Conservation (phyloP, 2,888 invertebrate species). For the Ophioninae sp. region DNA sequence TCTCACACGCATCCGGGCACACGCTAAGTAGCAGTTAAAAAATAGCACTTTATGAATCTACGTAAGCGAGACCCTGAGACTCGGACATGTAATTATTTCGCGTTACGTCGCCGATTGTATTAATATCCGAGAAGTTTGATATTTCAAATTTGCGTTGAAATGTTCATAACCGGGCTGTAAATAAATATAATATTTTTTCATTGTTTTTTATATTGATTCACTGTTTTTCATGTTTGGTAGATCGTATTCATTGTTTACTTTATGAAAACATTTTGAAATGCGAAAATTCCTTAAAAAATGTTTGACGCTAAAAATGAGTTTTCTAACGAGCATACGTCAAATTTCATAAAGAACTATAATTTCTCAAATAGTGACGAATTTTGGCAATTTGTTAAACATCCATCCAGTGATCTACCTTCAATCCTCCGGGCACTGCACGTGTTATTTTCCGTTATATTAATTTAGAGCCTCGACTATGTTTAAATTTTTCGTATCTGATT, state of each 20-base stretch:
- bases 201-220: not conserved
- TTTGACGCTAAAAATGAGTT: no score
- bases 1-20: conserved; percentile 48
- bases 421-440: not conserved
- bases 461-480: conserved; percentile 37
- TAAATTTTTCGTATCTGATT: conserved; percentile 59
- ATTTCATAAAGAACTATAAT: no score
- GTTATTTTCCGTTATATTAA: conserved; percentile 52
- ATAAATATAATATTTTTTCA: not conserved
- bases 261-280: no score
- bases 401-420: no score
- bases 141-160: not conserved
- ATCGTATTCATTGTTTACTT: no score
- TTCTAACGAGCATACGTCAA: no score
- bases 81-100: conserved; percentile 30
- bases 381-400: no score
- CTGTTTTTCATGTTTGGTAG: not conserved
- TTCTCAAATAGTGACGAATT: no score
- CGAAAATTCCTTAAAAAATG: no score
- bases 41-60: conserved; percentile 41
- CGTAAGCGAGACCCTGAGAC: conserved; percentile 25
- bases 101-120: conserved; percentile 26
- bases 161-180: not conserved
- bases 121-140: not conserved
- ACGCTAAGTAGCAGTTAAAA: conserved; percentile 48